phyloP scores from a whole-genome alignment of 2,888 invertebrate species.

The Cephus nigrinus region DNA sequence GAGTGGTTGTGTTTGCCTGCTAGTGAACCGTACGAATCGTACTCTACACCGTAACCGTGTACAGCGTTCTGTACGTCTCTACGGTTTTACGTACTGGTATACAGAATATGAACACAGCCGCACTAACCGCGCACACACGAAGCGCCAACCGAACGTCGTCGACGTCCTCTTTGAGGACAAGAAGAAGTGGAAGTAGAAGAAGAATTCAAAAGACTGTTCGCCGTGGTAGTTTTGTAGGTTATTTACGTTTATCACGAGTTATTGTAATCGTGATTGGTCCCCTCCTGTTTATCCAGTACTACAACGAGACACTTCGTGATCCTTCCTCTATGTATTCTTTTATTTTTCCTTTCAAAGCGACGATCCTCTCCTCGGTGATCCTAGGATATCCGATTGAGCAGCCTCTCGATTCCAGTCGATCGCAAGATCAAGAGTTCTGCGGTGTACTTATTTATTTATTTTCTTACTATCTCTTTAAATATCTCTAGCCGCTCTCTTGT shows the following conservation, averaged over 20 bases:
- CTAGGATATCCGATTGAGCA: not conserved
- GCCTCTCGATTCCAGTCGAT: not conserved
- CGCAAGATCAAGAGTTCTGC: not conserved
- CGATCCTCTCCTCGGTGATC: not conserved
- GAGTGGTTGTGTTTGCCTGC: slow-evolving; percentile 47
- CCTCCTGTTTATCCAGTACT: not conserved
- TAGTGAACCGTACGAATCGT: slow-evolving; percentile 18
- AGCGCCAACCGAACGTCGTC: not conserved
- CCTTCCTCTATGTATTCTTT: not conserved
- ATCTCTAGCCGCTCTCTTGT: slow-evolving; percentile 1
- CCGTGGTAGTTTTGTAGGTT: not conserved
- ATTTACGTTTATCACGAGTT: not conserved
- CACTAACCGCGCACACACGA: slow-evolving; percentile 4
- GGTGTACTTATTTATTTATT: not conserved
- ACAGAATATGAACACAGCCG: not conserved
- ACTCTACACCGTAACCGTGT: not conserved
- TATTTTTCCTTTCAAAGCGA: not conserved
- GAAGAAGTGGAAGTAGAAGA: too few relatives aligned
- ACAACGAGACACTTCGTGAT: not conserved
- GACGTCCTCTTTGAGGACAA: not conserved
- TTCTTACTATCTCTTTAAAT: not conserved
- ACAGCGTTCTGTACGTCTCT: not conserved
- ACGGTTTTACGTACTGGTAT: not conserved
- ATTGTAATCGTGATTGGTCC: not conserved
- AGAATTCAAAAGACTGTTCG: not conserved